Conservation (phyloP, 2,797 vertebrate species). For the Smutsia temminckii region DNA sequence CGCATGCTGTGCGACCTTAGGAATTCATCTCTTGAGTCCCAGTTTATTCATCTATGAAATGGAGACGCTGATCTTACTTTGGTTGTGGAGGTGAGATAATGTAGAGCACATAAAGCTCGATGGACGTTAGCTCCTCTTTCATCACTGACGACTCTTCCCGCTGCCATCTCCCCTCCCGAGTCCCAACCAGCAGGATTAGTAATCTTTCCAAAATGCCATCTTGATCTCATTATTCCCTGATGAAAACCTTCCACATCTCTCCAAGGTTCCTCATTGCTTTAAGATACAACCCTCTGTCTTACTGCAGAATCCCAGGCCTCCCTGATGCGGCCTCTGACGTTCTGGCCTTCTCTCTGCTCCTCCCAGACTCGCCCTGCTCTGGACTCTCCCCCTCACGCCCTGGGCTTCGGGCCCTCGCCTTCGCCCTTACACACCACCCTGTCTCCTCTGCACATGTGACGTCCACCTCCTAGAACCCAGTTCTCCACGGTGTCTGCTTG, state of each 20-base stretch:
- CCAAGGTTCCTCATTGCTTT: not conserved
- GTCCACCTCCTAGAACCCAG: not conserved
- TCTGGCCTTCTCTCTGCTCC: not conserved
- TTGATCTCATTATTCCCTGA: not conserved
- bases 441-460: not conserved
- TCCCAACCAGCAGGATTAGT: not conserved
- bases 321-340: not conserved
- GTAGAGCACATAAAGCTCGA: no score
- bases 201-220: not conserved
- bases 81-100: not conserved
- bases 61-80: not conserved
- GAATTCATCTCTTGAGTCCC: not conserved
- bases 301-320: not conserved
- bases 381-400: not conserved
- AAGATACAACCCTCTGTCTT: not conserved
- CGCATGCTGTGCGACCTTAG: not conserved
- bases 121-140: not conserved
- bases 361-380: not conserved
- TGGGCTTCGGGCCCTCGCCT: not conserved
- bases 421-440: not conserved
- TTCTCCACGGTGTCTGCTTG: not conserved
- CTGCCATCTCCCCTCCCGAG: not conserved
- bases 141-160: not conserved
- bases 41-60: not conserved
- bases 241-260: not conserved